phyloP scores from a whole-genome alignment of 2,797 vertebrate species.

The Poecilia velifera region DNA sequence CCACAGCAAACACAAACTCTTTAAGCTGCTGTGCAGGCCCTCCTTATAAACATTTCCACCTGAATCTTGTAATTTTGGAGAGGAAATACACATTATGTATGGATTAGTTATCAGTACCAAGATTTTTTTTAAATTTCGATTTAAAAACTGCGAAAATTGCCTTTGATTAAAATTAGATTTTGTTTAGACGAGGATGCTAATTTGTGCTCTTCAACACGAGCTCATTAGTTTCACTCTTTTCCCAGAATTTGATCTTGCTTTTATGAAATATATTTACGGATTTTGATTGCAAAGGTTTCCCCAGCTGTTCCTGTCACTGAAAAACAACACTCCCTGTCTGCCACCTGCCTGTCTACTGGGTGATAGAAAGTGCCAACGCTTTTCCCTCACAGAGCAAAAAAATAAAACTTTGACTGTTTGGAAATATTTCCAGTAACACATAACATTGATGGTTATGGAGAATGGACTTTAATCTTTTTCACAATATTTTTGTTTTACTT shows the following conservation, averaged over 20 bases:
- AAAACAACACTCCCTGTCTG: not conserved
- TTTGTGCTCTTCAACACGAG: not conserved
- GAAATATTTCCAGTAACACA: not conserved
- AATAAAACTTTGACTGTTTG: not conserved
- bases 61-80: constrained; percentile 49
- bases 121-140: not conserved
- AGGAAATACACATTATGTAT: constrained; percentile 18
- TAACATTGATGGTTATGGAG: not conserved
- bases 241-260: not conserved
- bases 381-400: not conserved
- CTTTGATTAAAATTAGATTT: not conserved
- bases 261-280: not conserved
- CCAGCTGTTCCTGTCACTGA: not conserved
- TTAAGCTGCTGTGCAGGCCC: constrained; percentile 53
- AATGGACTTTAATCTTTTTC: not conserved
- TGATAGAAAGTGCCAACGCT: not conserved
- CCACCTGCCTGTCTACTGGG: not conserved
- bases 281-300: not conserved
- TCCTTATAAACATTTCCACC: constrained; percentile 31
- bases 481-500: not conserved
- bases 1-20: constrained; percentile 52
- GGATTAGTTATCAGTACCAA: not conserved
- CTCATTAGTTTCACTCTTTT: not conserved
- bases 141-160: not conserved
- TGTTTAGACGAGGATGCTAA: not conserved